Conservation (phyloP, 2,888 invertebrate genomes). For the Oscheius sp. region DNA sequence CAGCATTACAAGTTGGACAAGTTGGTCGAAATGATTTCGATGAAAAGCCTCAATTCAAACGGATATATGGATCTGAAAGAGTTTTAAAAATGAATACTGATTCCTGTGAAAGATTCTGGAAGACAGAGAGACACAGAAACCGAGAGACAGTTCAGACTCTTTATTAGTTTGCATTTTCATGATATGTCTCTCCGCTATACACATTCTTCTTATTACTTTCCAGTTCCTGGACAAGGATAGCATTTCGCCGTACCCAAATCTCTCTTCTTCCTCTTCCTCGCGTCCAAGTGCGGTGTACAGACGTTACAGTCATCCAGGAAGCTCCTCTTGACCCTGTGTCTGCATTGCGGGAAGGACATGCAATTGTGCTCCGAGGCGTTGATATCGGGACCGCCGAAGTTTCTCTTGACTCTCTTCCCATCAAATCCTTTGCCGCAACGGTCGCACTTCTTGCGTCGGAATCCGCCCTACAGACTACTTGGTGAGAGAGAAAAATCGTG, state of each 20-base stretch:
- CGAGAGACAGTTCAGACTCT: not conserved
- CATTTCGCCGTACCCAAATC: slow-evolving; percentile 61
- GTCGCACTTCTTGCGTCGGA: slow-evolving; percentile 54
- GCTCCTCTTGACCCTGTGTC: slow-evolving; percentile 63
- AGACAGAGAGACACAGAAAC: too few relatives aligned
- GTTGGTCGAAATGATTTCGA: slow-evolving; percentile 22
- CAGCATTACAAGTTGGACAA: slow-evolving; percentile 30
- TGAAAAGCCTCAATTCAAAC: not conserved
- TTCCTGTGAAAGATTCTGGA: too few relatives aligned
- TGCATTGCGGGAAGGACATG: slow-evolving; percentile 66
- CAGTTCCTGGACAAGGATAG: slow-evolving; percentile 62
- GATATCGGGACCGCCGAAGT: slow-evolving; percentile 64
- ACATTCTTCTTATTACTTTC: slow-evolving; percentile 12
- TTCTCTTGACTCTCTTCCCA: slow-evolving; percentile 58
- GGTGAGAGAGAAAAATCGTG: not conserved
- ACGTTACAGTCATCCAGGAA: slow-evolving; percentile 65
- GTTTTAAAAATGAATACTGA: not conserved
- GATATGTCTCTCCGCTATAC: not conserved
- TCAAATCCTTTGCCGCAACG: slow-evolving; percentile 47
- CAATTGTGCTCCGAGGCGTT: slow-evolving; percentile 65
- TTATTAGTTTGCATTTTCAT: not conserved
- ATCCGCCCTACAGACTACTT: slow-evolving; percentile 37
- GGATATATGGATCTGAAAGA: slow-evolving; percentile 32
- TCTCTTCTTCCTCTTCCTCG: slow-evolving; percentile 52
- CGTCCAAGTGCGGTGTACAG: slow-evolving; percentile 57